Percentiles rank a stretch among this genome's conserved stretches.
Conservation (phyloP, 2,113 vertebrate genomes). For the Galbula dea region DNA sequence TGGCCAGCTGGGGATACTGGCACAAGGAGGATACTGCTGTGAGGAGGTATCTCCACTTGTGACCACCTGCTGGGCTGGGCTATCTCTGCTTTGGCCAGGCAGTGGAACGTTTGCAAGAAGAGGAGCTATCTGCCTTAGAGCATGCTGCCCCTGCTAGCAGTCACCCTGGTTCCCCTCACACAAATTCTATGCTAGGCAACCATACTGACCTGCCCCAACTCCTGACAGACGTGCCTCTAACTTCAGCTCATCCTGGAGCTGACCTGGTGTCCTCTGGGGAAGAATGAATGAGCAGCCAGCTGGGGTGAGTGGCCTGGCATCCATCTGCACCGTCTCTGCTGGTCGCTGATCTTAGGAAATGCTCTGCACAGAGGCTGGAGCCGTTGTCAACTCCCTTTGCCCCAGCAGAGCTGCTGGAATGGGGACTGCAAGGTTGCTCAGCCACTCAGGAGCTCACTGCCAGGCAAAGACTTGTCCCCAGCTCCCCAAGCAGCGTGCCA, state of each 20-base stretch:
- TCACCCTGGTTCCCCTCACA: accelerated
- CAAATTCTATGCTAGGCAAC: not conserved
- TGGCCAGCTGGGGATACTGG: not conserved
- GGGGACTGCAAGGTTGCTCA: not conserved
- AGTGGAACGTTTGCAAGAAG: not conserved
- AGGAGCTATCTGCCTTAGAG: not conserved
- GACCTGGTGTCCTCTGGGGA: not conserved
- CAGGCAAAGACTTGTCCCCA: not conserved
- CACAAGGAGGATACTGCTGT: accelerated
- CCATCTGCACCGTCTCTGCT: accelerated
- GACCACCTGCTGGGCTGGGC: not conserved
- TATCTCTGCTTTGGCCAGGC: not conserved
- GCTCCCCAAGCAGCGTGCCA: not conserved
- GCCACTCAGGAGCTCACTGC: accelerated
- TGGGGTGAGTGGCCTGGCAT: accelerated
- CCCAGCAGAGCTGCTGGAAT: accelerated
- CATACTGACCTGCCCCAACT: not conserved
- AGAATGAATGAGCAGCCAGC: not conserved
- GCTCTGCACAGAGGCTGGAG: not conserved
- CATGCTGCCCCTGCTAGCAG: not conserved
- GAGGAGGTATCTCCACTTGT: not conserved
- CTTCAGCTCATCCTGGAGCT: not conserved
- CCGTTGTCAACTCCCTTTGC: not conserved
- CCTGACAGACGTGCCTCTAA: not conserved
- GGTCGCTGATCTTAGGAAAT: accelerated